Evolutionary conservation across 2,113 vertebrate species (phyloP), one percentile per base, ranked within the genome.

Genomic region (Boulengeromyrus knoepffleri): DNA sequence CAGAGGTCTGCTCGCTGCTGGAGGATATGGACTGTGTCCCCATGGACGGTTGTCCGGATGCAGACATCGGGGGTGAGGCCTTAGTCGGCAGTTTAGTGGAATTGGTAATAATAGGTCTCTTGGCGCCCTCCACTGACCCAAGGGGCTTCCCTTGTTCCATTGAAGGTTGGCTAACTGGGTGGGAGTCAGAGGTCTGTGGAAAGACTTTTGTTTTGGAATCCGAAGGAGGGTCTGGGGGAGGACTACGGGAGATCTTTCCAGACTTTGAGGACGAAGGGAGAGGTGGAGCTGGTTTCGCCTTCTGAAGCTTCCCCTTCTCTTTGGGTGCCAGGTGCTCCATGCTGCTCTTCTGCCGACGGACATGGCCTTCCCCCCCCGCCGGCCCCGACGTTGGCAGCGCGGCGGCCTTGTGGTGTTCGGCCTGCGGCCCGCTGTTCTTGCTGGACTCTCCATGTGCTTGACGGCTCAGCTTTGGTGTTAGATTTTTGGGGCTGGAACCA

Each of bases 201-300:
- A 90, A 47, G 91, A 93, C 91, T 92, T 97, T 98, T 15, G 93
- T 93, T 93, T 97, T 99, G 0, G 92, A 66, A 50, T 96, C 93
- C 0, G 80, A 91, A 91, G 89, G 94, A 77, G 45, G 93, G 88
- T 99, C 99, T 3, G 97, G 97, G 91, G 95, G 95, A 0, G 96
- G 95, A 88, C 96, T 97, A 89, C 96, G 97, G 8, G 95, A 93
- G 56, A 93, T 91, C 93, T 97, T 99, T 86, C 95, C 94, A 0
- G 95, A 92, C 93, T 97, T 98, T 88, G 94, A 84, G 13, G 95
- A 91, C 0, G 95, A 91, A 7, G 96, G 92, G 0, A 97, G 96
- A 0, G 98, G 98, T 1, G 97, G 97, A 0, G 97, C 97, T 0
- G 97, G 98, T 85, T 99, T 99, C 87, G 97, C 95, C 93, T 98